Evolutionary conservation across 2,888 invertebrate species (phyloP).

Genomic region (Aporophyla lueneburgensis): DNA sequence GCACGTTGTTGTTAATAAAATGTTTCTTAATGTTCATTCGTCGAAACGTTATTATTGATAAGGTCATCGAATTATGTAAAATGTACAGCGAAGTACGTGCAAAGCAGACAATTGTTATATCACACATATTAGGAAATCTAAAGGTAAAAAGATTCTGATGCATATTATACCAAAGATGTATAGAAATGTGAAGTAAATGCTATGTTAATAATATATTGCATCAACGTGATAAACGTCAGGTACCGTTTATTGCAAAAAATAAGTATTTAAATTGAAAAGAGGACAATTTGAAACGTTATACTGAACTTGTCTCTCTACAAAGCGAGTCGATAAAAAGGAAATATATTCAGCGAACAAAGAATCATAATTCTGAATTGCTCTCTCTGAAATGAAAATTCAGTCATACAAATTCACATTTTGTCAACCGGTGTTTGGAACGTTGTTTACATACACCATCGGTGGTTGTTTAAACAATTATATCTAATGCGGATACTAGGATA

Average conservation of each 20-base stretch:
- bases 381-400: constrained; percentile 1
- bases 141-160: constrained; percentile 62
- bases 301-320: constrained; percentile 49
- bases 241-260: constrained; percentile 43
- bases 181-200: constrained; percentile 45
- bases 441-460: constrained; percentile 8
- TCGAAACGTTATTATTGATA: constrained; percentile 79
- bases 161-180: constrained; percentile 42
- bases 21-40: constrained; percentile 76
- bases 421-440: not conserved
- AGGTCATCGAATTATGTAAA: constrained; percentile 85
- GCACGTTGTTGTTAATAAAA: constrained; percentile 65
- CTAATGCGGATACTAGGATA: constrained; percentile 31
- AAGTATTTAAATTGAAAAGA: constrained; percentile 24
- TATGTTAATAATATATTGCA: constrained; percentile 37
- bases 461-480: constrained; percentile 36
- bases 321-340: constrained; percentile 21
- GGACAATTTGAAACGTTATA: constrained; percentile 48
- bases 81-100: constrained; percentile 80
- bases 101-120: constrained; percentile 79
- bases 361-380: constrained; percentile 14
- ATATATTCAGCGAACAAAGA: constrained; percentile 35
- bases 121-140: constrained; percentile 76
- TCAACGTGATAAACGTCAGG: constrained; percentile 32
- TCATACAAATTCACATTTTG: constrained; percentile 9